Base-by-base conservation (phyloP, 2,888 invertebrate genomes). In the Eristalinus sepulchralis region DNA sequence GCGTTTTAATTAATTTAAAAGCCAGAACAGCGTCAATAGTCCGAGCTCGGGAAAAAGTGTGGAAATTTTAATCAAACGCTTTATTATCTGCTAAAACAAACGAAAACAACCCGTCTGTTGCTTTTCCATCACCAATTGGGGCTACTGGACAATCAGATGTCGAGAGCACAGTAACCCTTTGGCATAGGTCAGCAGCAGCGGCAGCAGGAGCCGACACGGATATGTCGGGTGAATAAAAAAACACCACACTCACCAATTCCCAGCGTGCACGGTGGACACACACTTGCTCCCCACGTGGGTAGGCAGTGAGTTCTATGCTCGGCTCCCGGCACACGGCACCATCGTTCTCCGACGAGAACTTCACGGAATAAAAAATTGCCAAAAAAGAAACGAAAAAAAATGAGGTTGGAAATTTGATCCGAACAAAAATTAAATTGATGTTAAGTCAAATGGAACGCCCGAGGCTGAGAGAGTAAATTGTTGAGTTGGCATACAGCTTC, bases 331-430 rank as follows among this genome's bases (percentile, higher is more conserved):
- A 3, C 27, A 27, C 27, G 27, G 2, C 27, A 27, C 27, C 72
- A 72, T 73, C 60, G 67, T 36, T 33, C 77, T 47, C 63, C 64
- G 72, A 71, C 63, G 22, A 62, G 63, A 81, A 72, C 68, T 77
- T 85, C 77, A 78, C 77, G 8, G 47, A 47, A 47, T 8, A 47
- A 47, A 47, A 47, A 17, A 17, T 47, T 47, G 47, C 8, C 6
- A 47, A 47, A 47, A 47, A 77, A 85, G 82, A 80, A 80, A 80
- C 67, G 66, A 53, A 72, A 80, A 72, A 80, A 80, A 81, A 68
- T 82, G 77, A 78, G 72, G 85, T 81, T 85, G 73, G 55, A 77
- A 85, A 77, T 84, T 85, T 85, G 81, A 85, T 85, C 72, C 67
- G 68, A 77, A 64, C 77, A 81, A 68, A 77, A 81, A 81, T 77